These are phyloP conservation scores for Chionodraco myersi DNA, from an alignment of 2,113 vertebrate species.

Conservation along the genomic window DNA sequence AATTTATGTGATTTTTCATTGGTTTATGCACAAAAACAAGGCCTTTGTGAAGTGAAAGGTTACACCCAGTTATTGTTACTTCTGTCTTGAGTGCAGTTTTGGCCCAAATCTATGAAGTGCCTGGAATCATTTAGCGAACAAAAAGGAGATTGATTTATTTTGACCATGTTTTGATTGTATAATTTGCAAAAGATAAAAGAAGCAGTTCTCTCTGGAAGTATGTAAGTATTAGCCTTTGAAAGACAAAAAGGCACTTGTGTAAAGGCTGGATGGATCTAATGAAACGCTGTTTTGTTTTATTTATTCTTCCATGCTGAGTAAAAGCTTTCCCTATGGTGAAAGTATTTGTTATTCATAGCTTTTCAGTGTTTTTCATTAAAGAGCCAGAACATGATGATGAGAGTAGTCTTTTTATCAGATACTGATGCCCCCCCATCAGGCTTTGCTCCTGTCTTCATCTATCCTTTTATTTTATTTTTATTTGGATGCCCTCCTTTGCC, in stretches of 20 bases:
- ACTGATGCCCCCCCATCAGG: slow-evolving; percentile 25
- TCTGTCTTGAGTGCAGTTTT: slow-evolving; percentile 43
- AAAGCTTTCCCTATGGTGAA: slow-evolving; percentile 84
- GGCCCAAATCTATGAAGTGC: slow-evolving; percentile 71
- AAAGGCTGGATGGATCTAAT: slow-evolving; percentile 63
- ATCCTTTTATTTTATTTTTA: slow-evolving; percentile 32
- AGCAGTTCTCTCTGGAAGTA: slow-evolving; percentile 10
- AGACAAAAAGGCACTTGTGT: slow-evolving; percentile 70
- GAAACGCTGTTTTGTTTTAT: slow-evolving; percentile 69
- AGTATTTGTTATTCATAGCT: slow-evolving; percentile 72
- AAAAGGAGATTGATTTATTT: slow-evolving; percentile 42
- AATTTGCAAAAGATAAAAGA: slow-evolving; percentile 27
- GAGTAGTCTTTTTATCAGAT: slow-evolving; percentile 33
- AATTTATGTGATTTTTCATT: not conserved
- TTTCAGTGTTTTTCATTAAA: slow-evolving; percentile 66
- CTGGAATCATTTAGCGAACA: slow-evolving; percentile 57
- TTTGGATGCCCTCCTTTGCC: not conserved
- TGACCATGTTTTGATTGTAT: slow-evolving; percentile 72
- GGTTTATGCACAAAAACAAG: slow-evolving; percentile 17
- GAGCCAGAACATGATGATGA: slow-evolving; percentile 56
- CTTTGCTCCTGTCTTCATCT: slow-evolving; percentile 39
- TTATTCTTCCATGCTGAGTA: slow-evolving; percentile 79
- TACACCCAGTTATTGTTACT: slow-evolving; percentile 5
- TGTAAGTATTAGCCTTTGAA: not conserved
- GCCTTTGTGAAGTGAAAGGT: slow-evolving; percentile 41